Evolutionary conservation across 1,140 invertebrate genomes (phyloP), one percentile per base, ranked within the genome.

Genomic region (Acromyrmex heyeri): DNA sequence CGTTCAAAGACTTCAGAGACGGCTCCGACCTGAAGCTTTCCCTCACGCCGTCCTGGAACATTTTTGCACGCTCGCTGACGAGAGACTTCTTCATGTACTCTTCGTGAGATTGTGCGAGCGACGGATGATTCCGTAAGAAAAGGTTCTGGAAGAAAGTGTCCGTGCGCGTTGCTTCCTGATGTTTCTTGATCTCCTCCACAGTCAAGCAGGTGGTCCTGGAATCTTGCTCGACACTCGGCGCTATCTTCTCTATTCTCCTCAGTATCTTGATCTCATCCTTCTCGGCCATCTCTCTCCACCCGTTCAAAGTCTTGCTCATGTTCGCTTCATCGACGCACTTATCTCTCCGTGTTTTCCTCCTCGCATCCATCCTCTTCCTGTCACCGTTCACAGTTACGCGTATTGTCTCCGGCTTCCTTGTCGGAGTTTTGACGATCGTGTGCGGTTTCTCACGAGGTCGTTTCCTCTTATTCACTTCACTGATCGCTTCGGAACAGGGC

Each of bases 111-210:
- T 93, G 88, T 87, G 93, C 85, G 59, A 91, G 86, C 55, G 93
- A 90, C 1, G 57, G 53, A 3, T 94, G 85, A 77, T 96, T 95
- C 79, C 96, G 93, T 14, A 97, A 92, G 86, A 97, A 97, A 34
- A 97, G 95, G 93, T 97, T 96, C 92, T 97, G 97, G 90, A 97
- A 97, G 90, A 97, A 97, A 0, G 96, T 96, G 91, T 97, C 95
- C 0, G 96, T 96, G 88, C 96, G 93, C 18, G 97, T 94, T n/a
- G 94, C 94, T 85, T 96, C 95, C 77, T 96, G 96, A 85, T 96
- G 96, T 79, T 95, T 94, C 86, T 94, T 95, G 30, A 96, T 96
- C 87, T 96, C 95, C 69, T 96, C 95, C 12, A 94, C 89, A n/a
- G 94, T 95, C 38, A 95, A 86, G 34, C 61, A 48, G 10, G 77